These are phyloP conservation scores for Ptilodon capucinus DNA, from an alignment of 2,888 invertebrate species.

Conservation along the genomic window DNA sequence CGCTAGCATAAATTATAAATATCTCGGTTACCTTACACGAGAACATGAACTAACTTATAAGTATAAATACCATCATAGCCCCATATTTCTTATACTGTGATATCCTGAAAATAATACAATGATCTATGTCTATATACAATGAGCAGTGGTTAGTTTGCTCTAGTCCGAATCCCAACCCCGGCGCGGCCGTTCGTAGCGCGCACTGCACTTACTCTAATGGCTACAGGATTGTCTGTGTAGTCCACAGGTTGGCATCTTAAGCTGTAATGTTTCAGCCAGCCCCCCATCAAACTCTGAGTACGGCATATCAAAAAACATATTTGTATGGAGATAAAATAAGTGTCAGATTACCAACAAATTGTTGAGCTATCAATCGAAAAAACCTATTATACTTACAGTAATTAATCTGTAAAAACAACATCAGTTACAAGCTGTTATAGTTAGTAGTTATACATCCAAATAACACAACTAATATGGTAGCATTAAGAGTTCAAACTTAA, in stretches of 20 bases:
- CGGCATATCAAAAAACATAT: constrained; percentile 59
- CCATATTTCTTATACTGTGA: too few relatives aligned
- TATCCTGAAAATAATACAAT: constrained; percentile 50
- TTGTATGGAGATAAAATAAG: constrained; percentile 41
- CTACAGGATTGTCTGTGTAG: constrained; percentile 90
- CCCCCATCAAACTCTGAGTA: constrained; percentile 91
- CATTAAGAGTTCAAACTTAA: too few relatives aligned
- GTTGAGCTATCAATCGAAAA: not conserved
- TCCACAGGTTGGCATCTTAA: constrained; percentile 96
- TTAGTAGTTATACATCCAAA: too few relatives aligned
- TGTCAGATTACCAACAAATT: too few relatives aligned
- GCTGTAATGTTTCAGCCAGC: constrained; percentile 95
- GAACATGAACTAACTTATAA: constrained; percentile 21
- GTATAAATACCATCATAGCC: constrained; percentile 28
- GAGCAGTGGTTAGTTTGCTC: constrained; percentile 59
- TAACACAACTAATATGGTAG: too few relatives aligned
- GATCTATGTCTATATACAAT: constrained; percentile 70
- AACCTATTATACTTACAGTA: too few relatives aligned
- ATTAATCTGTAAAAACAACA: too few relatives aligned
- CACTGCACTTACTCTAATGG: constrained; percentile 89
- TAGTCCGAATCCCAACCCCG: constrained; percentile 39
- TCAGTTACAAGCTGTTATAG: too few relatives aligned
- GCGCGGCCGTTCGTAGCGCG: constrained; percentile 27
- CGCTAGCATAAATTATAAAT: constrained; percentile 1
- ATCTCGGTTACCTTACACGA: not conserved